phyloP scores from a whole-genome alignment of 1,140 invertebrate genomes.

The Nautilus pompilius region DNA sequence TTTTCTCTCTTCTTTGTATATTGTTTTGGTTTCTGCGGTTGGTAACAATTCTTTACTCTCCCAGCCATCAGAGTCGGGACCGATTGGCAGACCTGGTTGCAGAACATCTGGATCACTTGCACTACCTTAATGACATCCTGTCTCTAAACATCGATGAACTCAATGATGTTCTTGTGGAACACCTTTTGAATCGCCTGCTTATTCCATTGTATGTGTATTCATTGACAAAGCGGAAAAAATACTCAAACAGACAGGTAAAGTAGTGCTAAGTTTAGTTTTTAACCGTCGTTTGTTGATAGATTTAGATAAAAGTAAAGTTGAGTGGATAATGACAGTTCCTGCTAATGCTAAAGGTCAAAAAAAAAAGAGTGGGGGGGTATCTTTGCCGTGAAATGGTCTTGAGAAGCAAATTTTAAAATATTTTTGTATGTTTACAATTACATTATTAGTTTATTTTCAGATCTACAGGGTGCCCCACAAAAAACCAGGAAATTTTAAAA shows the following conservation, averaged over 20 bases:
- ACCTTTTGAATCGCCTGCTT: slow-evolving; percentile 87
- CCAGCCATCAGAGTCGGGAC: slow-evolving; percentile 82
- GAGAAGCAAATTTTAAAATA: too few species aligned
- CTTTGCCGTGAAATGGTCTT: too few species aligned
- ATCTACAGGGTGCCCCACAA: too few species aligned
- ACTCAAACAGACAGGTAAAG: slow-evolving; percentile 29
- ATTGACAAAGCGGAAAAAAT: slow-evolving; percentile 58
- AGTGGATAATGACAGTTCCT: too few species aligned
- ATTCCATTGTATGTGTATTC: slow-evolving; percentile 95
- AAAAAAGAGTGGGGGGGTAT: too few species aligned
- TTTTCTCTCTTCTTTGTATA: not conserved
- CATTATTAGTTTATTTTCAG: too few species aligned
- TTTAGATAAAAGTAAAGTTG: too few species aligned
- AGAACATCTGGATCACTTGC: slow-evolving; percentile 95
- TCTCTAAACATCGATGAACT: slow-evolving; percentile 87
- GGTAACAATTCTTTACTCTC: slow-evolving; percentile 40
- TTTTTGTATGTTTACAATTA: too few species aligned
- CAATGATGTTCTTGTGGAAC: slow-evolving; percentile 94
- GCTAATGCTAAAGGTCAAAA: too few species aligned
- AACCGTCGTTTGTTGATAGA: too few species aligned
- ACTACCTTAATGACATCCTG: slow-evolving; percentile 97
- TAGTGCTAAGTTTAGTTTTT: too few species aligned
- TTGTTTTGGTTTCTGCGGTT: not conserved
- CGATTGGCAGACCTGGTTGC: slow-evolving; percentile 90
- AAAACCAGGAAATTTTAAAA: too few species aligned